These are phyloP conservation scores for human (Homo sapiens) DNA, from an alignment of 2,113 vertebrate genomes.

Conservation along the genomic window GRCh38 chr17:59603501-59604000, in stretches of 20 bases:
- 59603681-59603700: not conserved
- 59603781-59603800: constrained; percentile 11
- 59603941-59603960: not conserved
- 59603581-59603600: constrained; percentile 21
- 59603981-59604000: not conserved
- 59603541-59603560: not conserved
- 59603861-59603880: constrained; percentile 12
- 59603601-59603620: not conserved
- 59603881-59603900: not conserved
- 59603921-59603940: not conserved
- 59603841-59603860: constrained; percentile 3
- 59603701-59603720: constrained; percentile 34
- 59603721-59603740: not conserved
- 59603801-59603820: not conserved
- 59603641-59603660: not conserved
- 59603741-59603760: not conserved
- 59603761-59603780: not conserved
- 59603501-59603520: not conserved
- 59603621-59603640: constrained; percentile 14
- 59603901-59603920: constrained; percentile 27
- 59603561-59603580: constrained; percentile 9
- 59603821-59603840: not conserved
- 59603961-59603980: constrained; percentile 8
- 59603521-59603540: not conserved
- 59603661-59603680: not conserved